A percentile compares a stretch with the other conserved stretches of the same genome.
Evolutionary conservation across 2,113 vertebrate genomes (phyloP).

Genomic region (Thinocorus orbignyianus): DNA sequence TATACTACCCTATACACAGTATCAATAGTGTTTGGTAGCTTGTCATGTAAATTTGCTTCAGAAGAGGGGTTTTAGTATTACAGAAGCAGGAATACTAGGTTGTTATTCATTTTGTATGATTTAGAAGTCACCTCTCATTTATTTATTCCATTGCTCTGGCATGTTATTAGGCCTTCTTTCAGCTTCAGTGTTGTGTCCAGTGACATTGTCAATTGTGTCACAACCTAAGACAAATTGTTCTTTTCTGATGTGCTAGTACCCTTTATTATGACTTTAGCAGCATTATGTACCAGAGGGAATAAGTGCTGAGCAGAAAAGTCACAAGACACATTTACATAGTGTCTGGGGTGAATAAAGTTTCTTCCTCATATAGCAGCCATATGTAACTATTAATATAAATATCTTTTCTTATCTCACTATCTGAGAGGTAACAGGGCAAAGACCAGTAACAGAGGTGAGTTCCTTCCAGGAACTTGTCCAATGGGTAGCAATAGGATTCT

Average conservation of each 20-base stretch:
- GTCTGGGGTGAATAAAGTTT: neutral
- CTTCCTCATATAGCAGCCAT: neutral
- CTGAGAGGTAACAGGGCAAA: neutral
- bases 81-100: neutral
- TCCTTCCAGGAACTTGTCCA: neutral
- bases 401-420: neutral
- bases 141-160: neutral
- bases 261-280: neutral
- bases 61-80: neutral
- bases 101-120: slow-evolving; percentile 26
- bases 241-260: neutral
- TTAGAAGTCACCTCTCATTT: slow-evolving; percentile 19
- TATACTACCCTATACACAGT: neutral
- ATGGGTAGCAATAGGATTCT: neutral
- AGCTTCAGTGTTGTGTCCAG: neutral
- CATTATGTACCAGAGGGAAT: neutral
- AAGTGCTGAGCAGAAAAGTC: neutral
- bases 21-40: neutral
- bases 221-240: neutral
- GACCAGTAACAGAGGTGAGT: neutral
- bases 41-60: neutral
- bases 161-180: neutral
- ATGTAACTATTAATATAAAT: neutral
- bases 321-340: neutral
- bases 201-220: neutral